These are phyloP conservation scores for Tetranychus piercei DNA, from an alignment of 2,888 invertebrate genomes.

Conservation along the genomic window DNA sequence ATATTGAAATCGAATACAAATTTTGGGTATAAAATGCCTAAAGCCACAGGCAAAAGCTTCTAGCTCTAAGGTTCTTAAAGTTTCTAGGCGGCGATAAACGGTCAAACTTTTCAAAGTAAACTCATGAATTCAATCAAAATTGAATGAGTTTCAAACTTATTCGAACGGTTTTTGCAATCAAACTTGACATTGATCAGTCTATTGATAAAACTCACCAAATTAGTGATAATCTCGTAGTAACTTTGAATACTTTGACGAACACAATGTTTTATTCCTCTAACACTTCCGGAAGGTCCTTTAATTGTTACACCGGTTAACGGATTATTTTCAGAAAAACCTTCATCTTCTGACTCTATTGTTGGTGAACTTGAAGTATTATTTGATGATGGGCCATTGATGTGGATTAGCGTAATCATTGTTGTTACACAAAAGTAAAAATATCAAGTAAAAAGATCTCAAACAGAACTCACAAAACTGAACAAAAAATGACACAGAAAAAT, in stretches of 20 bases:
- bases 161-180: background rate
- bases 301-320: constrained; percentile 4
- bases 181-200: too few species aligned
- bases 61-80: background rate
- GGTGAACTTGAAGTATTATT: too few species aligned
- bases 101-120: too few species aligned
- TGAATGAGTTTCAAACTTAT: background rate
- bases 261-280: constrained; percentile 17
- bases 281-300: constrained; percentile 18
- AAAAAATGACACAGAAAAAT: background rate
- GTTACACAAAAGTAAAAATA: too few species aligned
- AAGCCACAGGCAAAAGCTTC: background rate
- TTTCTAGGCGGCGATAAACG: background rate
- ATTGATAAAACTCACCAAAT: background rate
- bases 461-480: background rate
- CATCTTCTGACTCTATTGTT: constrained; percentile 9
- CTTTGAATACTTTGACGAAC: constrained; percentile 14
- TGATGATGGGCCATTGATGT: background rate
- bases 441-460: background rate
- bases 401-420: background rate
- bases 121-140: background rate
- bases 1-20: background rate
- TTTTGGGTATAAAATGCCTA: background rate
- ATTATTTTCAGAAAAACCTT: constrained; percentile 10
- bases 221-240: constrained; percentile 6